Evolutionary conservation across 2,797 vertebrate species (phyloP).

Genomic region (Hydrolagus colliei): DNA sequence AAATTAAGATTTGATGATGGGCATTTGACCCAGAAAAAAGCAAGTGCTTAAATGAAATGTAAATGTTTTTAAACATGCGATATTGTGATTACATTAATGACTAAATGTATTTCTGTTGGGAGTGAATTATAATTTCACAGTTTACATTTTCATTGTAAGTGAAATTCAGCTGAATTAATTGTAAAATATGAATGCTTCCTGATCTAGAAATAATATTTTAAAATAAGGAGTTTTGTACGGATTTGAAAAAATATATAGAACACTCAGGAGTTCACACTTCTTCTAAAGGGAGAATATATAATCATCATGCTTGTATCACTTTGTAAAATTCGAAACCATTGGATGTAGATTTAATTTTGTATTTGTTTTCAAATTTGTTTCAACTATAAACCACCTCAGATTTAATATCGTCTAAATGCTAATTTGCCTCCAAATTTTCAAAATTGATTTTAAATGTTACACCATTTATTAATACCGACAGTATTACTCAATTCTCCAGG

Average conservation of each 20-base stretch:
- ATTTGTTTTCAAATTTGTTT: not conserved
- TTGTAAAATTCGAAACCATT: not conserved
- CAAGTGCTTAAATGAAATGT: slow-evolving; percentile 1
- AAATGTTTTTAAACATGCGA: slow-evolving; percentile 3
- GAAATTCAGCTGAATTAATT: slow-evolving; percentile 20
- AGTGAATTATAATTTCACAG: slow-evolving; percentile 18
- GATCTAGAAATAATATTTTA: slow-evolving; percentile 15
- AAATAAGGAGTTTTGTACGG: not conserved
- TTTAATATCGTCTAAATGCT: not conserved
- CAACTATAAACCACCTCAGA: not conserved
- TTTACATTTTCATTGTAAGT: slow-evolving; percentile 31
- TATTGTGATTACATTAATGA: slow-evolving; percentile 12
- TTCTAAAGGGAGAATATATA: slow-evolving; percentile 5
- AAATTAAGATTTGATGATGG: slow-evolving; percentile 21
- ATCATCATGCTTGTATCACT: slow-evolving; percentile 1
- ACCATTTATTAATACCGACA: not conserved
- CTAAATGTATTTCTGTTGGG: slow-evolving; percentile 18
- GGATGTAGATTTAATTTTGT: too few relatives aligned
- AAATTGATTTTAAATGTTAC: not conserved
- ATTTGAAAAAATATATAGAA: not conserved
- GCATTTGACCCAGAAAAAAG: not conserved
- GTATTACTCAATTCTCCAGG: not conserved
- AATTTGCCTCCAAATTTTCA: not conserved
- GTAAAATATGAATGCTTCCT: slow-evolving; percentile 26
- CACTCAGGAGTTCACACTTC: not conserved